Base-by-base conservation (phyloP, 2,888 invertebrate genomes). In the Hypomecis punctinalis region DNA sequence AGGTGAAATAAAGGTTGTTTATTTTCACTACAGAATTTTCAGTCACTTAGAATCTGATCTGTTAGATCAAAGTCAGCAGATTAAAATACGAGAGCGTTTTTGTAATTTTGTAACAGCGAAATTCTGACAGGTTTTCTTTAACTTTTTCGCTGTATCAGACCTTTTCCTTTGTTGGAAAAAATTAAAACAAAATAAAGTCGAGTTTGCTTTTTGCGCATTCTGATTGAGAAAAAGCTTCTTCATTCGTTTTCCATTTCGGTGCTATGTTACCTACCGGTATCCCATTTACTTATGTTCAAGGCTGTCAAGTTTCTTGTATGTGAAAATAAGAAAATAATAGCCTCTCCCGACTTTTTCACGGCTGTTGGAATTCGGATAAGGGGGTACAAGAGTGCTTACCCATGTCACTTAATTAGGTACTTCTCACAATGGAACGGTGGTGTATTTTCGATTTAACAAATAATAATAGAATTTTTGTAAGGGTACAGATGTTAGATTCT, bases 181-280 rank as follows among this genome's bases (percentile, higher is more conserved):
- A 52, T 5, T 23, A 23, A 40, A 40, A 52, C 40, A 40, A 37
- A 40, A 40, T 9, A 40, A 8, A 40, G 7, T 10, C 39, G 6
- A 39, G 39, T 9, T 10, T 40, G 10, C 40, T 8, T 9, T 9
- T 11, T 53, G 33, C 36, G 39, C 11, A 37, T 59, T 59, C 10
- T 54, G 71, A 69, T 70, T 63, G 62, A 67, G 67, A 40, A 63
- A 45, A 63, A 78, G 78, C 68, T 75, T 75, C 51, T 63, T 64
- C 69, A 73, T 75, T 76, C 73, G 61, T 71, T 74, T 76, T 72
- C 75, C 71, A 80, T 76, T 77, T 46, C 37, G 36, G 46, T 13
- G 11, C 73, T 77, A 81, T 81, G 70, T 79, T 81, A 76, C 68
- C 68, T 64, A 69, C 74, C 48, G 69, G 67, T 51, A 75, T 68